phyloP scores from a whole-genome alignment of 2,113 vertebrate genomes.

The Lasiurus cinereus region DNA sequence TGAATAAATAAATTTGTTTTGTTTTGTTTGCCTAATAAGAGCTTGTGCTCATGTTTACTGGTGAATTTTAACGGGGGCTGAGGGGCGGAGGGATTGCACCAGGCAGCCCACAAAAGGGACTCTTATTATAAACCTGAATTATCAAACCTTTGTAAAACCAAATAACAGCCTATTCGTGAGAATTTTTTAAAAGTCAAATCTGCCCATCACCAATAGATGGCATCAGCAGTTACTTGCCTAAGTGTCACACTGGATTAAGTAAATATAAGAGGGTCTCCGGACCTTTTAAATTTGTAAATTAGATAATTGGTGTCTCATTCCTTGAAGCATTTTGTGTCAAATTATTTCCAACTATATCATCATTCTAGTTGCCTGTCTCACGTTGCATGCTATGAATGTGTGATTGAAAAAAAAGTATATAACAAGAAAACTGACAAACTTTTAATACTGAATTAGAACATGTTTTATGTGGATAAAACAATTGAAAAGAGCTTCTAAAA shows the following conservation, averaged over 20 bases:
- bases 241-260: background rate
- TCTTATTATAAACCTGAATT: background rate
- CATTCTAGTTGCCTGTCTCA: background rate
- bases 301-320: background rate
- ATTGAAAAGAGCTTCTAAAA: background rate
- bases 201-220: background rate
- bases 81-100: background rate
- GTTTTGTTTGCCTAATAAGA: background rate
- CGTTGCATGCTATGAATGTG: background rate
- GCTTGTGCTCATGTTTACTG: background rate
- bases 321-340: background rate
- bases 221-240: background rate
- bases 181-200: background rate
- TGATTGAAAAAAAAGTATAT: background rate
- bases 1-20: slow-evolving; percentile 14
- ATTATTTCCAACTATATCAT: background rate
- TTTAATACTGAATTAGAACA: slow-evolving; percentile 6
- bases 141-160: background rate
- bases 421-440: background rate
- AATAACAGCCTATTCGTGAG: background rate
- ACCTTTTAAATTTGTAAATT: background rate
- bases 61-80: background rate
- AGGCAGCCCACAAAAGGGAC: background rate
- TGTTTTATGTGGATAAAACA: slow-evolving; percentile 19
- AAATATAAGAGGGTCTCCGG: background rate